Base-by-base conservation (phyloP, 2,113 vertebrate genomes). In the Tonatia bakeri region DNA sequence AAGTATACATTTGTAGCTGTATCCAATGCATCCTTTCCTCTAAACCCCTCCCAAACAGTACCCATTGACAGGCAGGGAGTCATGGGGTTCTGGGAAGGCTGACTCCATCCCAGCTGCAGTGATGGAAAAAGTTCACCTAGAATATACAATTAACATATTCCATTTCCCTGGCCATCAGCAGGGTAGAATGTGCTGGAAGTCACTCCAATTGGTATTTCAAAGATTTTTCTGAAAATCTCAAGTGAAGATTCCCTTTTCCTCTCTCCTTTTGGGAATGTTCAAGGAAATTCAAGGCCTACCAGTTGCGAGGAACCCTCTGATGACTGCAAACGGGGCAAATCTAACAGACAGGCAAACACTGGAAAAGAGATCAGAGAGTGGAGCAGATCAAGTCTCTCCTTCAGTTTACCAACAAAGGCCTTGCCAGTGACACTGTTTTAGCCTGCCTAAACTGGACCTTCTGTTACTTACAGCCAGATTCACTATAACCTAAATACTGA, bases 201-300 rank as follows among this genome's bases (percentile, higher is more conserved):
- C 11, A 45, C 33, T 67, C 8, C 43, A 91, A 33, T 40, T 1
- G 22, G 17, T 65, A 19, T n/a, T 40, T 70, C 26, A 81, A 85
- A 47, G 50, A 47, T 70, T 75, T 75, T 87, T 65, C 69, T 87
- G 43, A 84, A 56, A 83, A 52, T 88, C 13, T 83, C 65, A 33
- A 75, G 24, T 82, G 38, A 84, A 73, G n/a, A n/a, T n/a, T 43
- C 22, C 7, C 31, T 84, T 75, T 86, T 82, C 15, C 1, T 45
- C 50, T 36, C 20, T 88, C 12, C 19, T 75, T 15, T 45, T 83
- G 90, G 52, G 31, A 40, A 50, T 4, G 45, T 33, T 67, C 45
- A 77, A 92, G 65, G 33, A 90, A 12, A 83, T 19, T 33, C 50
- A 52, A 4, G 80, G 2, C 11, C 52, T 16, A n/a, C 47, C 4